Percentiles rank a stretch among this genome's conserved stretches.
Conservation (phyloP, 2,113 vertebrate species). For the Actenoides hombroni region DNA sequence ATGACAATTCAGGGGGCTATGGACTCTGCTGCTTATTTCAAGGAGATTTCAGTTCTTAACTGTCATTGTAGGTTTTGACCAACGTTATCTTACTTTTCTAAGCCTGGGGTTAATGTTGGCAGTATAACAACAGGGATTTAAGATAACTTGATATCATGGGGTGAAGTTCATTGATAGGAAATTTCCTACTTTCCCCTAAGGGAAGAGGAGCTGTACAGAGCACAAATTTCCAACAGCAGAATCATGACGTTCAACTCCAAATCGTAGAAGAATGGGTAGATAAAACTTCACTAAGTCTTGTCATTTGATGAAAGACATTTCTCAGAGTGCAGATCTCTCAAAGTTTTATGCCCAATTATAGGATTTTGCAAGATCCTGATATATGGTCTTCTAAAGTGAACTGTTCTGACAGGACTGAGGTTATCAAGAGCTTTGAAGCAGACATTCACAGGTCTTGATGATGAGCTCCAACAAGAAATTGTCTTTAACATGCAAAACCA, state of each 20-base stretch:
- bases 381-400: neutral
- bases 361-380: neutral
- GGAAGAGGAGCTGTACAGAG: neutral
- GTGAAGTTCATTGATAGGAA: neutral
- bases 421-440: neutral
- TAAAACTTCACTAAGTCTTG: neutral
- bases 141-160: neutral
- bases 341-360: fast-evolving
- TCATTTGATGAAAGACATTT: neutral
- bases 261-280: neutral
- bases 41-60: neutral
- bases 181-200: neutral
- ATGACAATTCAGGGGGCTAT: fast-evolving
- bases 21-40: neutral
- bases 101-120: neutral
- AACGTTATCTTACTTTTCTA: neutral
- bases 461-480: neutral
- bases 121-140: neutral
- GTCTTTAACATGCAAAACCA: neutral
- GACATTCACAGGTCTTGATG: neutral
- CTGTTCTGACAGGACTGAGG: neutral
- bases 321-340: neutral
- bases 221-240: fast-evolving
- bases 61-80: neutral
- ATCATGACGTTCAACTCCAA: neutral